phyloP scores from a whole-genome alignment of 37 sponge, comb jelly and placozoan species.

The Crambe crambe region DNA sequence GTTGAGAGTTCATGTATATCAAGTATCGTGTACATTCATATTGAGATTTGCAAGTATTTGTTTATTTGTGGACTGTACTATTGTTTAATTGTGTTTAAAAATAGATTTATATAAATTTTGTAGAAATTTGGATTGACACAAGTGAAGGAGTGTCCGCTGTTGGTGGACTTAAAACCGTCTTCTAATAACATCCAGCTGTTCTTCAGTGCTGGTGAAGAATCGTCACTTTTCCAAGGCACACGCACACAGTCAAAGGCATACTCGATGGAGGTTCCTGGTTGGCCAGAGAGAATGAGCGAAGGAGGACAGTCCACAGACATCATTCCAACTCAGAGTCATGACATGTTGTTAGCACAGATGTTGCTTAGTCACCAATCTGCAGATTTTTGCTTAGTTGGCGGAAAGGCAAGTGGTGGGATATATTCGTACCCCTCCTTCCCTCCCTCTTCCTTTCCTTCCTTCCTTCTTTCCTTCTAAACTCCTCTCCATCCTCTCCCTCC shows the following conservation, averaged over 20 bases:
- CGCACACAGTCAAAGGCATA: background rate
- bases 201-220: background rate
- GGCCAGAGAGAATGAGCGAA: background rate
- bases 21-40: too few species aligned
- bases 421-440: background rate
- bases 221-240: background rate
- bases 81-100: too few species aligned
- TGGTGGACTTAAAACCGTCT: background rate
- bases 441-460: background rate
- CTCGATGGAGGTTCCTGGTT: constrained; percentile 3
- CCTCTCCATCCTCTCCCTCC: background rate
- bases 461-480: background rate
- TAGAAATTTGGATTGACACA: constrained; percentile 1
- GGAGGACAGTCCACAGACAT: constrained; percentile 1
- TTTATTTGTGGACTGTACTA: too few species aligned
- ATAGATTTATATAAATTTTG: too few species aligned
- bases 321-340: constrained; percentile 34
- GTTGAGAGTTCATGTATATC: too few species aligned
- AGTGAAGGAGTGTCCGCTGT: background rate
- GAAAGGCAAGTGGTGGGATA: constrained; percentile 44
- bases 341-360: constrained; percentile 51
- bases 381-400: constrained; percentile 82
- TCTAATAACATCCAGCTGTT: background rate
- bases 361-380: constrained; percentile 62
- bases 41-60: too few species aligned